A percentile compares a stretch with the other conserved stretches of the same genome.
Evolutionary conservation across 2,888 invertebrate genomes (phyloP).

Genomic region (Drymonia ruficornis): DNA sequence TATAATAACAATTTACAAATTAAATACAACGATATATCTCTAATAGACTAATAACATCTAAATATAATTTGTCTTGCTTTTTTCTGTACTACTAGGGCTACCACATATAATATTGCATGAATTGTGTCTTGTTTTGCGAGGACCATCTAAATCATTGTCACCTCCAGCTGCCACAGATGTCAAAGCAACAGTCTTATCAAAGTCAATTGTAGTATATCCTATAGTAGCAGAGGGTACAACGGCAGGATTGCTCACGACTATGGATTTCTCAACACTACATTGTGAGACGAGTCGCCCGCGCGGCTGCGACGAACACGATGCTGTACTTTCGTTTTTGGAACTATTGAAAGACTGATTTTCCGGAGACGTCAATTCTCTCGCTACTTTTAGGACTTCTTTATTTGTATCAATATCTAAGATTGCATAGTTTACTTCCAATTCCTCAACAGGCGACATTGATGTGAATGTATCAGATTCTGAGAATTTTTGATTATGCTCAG

Average conservation of each 20-base stretch:
- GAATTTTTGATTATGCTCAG: slow-evolving; percentile 64
- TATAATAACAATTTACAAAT: no score
- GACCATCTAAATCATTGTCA: slow-evolving; percentile 89
- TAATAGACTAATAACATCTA: no score
- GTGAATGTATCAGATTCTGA: slow-evolving; percentile 76
- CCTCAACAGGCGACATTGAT: slow-evolving; percentile 72
- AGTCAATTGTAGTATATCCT: slow-evolving; percentile 96
- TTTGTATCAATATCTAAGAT: slow-evolving; percentile 90
- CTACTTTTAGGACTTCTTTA: slow-evolving; percentile 59
- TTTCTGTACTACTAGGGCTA: slow-evolving; percentile 66
- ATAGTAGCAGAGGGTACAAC: slow-evolving; percentile 86
- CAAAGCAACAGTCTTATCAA: slow-evolving; percentile 96
- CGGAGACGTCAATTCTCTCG: slow-evolving; percentile 58
- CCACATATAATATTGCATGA: slow-evolving; percentile 87
- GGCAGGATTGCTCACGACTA: slow-evolving; percentile 33
- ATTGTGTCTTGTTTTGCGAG: slow-evolving; percentile 92
- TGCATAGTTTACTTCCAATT: slow-evolving; percentile 89
- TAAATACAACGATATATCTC: no score
- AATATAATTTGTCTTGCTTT: slow-evolving; percentile 38
- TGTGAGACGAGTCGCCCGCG: slow-evolving; percentile 65
- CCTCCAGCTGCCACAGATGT: slow-evolving; percentile 90
- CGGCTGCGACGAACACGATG: slow-evolving; percentile 60
- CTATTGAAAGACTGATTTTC: slow-evolving; percentile 63
- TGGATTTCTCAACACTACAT: slow-evolving; percentile 61
- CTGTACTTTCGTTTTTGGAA: slow-evolving; percentile 62